Conservation (phyloP, 2,797 vertebrate species). For the Acanthiza pusilla region DNA sequence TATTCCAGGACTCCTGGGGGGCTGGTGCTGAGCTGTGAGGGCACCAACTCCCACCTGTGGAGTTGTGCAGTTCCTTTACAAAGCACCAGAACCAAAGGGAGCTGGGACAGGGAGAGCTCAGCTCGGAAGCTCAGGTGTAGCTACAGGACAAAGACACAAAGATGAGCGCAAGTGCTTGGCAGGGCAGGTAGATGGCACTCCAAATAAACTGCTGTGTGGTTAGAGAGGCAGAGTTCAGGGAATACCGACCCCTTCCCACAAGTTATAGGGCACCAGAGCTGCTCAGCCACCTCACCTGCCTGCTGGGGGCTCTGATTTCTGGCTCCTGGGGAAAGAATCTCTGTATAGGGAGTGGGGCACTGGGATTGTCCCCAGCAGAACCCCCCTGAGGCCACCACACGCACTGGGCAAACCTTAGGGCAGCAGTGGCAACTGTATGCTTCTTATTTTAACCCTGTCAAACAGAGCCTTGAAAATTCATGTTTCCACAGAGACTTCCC, state of each 20-base stretch:
- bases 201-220: not conserved
- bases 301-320: too few relatives aligned
- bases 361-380: not conserved
- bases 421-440: fast-evolving
- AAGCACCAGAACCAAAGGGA: not conserved
- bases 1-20: fast-evolving
- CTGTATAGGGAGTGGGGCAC: not conserved
- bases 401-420: not conserved
- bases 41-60: not conserved
- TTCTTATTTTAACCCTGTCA: not conserved
- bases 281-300: not conserved
- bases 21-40: not conserved
- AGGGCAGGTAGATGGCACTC: constrained; percentile 58
- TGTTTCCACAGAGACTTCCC: not conserved
- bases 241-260: not conserved
- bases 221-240: not conserved
- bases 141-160: not conserved
- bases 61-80: not conserved
- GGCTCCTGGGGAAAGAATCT: not conserved
- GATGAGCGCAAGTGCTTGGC: constrained; percentile 5
- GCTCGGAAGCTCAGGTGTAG: not conserved
- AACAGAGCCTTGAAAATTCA: not conserved
- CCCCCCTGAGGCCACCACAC: fast-evolving
- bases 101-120: not conserved
- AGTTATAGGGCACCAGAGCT: not conserved